Evolutionary conservation across 2,797 vertebrate species (phyloP).

Genomic region (Sternarchorhynchus goeldii): DNA sequence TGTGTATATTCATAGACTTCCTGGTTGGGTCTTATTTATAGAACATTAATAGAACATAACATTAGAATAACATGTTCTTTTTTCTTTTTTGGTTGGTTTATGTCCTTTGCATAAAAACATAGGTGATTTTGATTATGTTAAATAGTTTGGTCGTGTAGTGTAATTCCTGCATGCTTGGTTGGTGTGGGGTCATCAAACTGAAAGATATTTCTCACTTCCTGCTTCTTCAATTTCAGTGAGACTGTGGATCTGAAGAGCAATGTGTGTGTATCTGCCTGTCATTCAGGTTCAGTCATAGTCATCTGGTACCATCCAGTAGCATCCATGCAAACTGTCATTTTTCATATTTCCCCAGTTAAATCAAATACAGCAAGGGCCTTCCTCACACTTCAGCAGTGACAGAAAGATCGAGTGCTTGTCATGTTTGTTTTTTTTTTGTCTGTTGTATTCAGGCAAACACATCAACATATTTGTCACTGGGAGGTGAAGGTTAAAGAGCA

Average conservation of each 20-base stretch:
- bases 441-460: conserved; percentile 33
- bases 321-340: conserved; percentile 24
- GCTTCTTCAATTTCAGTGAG: no score
- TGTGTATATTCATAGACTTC: no score
- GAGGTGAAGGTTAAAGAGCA: conserved; percentile 61
- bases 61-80: no score
- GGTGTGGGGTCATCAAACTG: no score
- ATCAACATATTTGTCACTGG: conserved; percentile 53
- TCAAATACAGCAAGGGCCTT: conserved; percentile 48
- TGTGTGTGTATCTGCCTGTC: conserved; percentile 3
- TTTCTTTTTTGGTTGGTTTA: no score
- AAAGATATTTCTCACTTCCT: no score
- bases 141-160: no score
- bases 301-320: neutral
- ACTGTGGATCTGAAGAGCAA: neutral
- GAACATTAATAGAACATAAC: no score
- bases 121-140: no score
- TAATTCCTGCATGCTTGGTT: no score
- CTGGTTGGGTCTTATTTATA: no score
- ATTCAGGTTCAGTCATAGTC: conserved; percentile 11
- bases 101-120: no score
- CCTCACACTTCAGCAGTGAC: conserved; percentile 51
- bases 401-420: conserved; percentile 34
- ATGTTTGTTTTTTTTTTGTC: conserved; percentile 28
- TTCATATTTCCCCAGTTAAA: conserved; percentile 22